These are phyloP conservation scores for Icerya purchasi DNA, from an alignment of 2,888 invertebrate species.

Conservation along the genomic window DNA sequence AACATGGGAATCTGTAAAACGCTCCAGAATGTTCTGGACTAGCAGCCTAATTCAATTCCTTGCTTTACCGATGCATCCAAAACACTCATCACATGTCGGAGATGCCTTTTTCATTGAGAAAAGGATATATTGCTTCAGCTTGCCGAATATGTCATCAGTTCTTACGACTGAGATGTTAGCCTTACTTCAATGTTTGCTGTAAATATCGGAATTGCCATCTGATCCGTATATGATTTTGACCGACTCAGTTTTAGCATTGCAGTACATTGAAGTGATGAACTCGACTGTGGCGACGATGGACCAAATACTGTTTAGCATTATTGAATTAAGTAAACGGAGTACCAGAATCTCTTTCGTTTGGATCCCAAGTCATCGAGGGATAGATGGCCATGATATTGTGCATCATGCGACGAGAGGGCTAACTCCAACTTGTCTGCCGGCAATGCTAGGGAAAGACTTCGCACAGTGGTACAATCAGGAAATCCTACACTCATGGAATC, in stretches of 20 bases:
- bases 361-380: not conserved
- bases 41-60: too few species aligned
- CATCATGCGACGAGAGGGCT: not conserved
- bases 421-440: too few species aligned
- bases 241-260: not conserved
- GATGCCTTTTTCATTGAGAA: not conserved
- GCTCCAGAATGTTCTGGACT: not conserved
- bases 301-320: not conserved
- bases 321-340: not conserved
- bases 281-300: not conserved
- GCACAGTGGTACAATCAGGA: not conserved
- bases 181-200: not conserved
- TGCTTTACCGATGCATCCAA: not conserved
- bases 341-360: not conserved
- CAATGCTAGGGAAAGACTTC: not conserved
- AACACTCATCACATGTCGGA: not conserved
- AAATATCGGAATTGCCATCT: not conserved
- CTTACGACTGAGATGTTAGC: not conserved
- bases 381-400: not conserved
- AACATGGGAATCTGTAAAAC: not conserved
- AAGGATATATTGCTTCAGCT: not conserved
- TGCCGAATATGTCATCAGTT: not conserved
- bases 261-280: not conserved
- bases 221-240: not conserved
- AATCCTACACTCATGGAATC: not conserved